Evolutionary conservation across 2,888 invertebrate genomes (phyloP).

Genomic region (Hyposoter didymator): DNA sequence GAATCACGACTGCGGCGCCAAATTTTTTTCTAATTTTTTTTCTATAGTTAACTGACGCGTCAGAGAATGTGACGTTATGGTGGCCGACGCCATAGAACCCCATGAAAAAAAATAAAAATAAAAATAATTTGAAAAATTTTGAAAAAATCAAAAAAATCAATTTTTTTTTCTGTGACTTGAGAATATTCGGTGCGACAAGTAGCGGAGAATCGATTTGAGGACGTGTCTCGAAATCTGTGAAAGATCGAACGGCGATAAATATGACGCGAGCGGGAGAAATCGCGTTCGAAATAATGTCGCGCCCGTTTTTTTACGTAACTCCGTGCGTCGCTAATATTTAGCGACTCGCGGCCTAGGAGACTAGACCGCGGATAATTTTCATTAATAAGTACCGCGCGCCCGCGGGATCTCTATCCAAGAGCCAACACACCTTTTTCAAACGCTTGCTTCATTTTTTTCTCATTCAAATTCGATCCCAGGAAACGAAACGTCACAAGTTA

Average conservation of each 20-base stretch:
- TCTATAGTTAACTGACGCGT: too few species aligned
- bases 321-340: slow-evolving; percentile 44
- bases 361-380: too few species aligned
- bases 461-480: slow-evolving; percentile 55
- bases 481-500: neutral
- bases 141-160: too few species aligned
- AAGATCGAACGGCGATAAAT: slow-evolving; percentile 35
- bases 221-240: slow-evolving; percentile 29
- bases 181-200: neutral
- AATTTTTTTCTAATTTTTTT: too few species aligned
- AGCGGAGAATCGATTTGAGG: neutral
- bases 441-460: slow-evolving; percentile 6
- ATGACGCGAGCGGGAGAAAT: slow-evolving; percentile 56
- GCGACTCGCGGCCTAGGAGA: slow-evolving; percentile 7
- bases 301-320: slow-evolving; percentile 53
- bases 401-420: slow-evolving; percentile 23
- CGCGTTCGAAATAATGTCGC: slow-evolving; percentile 46
- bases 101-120: too few species aligned
- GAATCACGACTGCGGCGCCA: too few species aligned
- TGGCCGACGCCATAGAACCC: too few species aligned
- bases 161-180: neutral
- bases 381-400: too few species aligned
- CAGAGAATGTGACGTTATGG: too few species aligned
- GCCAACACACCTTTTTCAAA: neutral
- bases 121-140: too few species aligned